Percentiles rank a stretch among this genome's conserved stretches.
Conservation (phyloP, 2,797 vertebrate genomes). For the Tachyglossus aculeatus region DNA sequence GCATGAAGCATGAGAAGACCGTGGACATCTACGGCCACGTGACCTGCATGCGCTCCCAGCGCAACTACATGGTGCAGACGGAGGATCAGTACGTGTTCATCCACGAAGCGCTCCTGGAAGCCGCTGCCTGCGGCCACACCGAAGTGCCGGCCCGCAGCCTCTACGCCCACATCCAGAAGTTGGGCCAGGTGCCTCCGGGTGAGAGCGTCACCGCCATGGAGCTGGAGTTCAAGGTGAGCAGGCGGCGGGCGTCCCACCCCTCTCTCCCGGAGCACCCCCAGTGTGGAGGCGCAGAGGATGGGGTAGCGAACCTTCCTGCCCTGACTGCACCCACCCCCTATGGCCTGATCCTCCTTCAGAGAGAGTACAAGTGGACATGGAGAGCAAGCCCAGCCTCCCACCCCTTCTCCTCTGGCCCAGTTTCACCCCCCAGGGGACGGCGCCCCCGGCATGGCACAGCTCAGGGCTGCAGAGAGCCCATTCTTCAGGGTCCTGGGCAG, state of each 20-base stretch:
- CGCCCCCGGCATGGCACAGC: constrained; percentile 33
- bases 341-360: neutral
- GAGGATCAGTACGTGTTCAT: constrained; percentile 98
- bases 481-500: no score
- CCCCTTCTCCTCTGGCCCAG: neutral
- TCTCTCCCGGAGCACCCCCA: no score
- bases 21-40: constrained; percentile 96
- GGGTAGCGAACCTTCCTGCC: constrained; percentile 10
- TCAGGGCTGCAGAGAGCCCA: no score
- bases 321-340: constrained; percentile 21
- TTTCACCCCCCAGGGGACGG: neutral
- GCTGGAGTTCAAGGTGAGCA: constrained; percentile 92
- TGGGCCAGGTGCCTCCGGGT: constrained; percentile 84
- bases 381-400: no score
- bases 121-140: constrained; percentile 86
- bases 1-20: constrained; percentile 93
- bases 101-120: constrained; percentile 92
- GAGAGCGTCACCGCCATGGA: constrained; percentile 91
- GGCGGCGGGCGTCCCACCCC: neutral
- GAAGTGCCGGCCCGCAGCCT: constrained; percentile 92
- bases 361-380: no score
- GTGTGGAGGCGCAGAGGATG: no score
- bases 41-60: constrained; percentile 94
- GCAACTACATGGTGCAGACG: constrained; percentile 99
- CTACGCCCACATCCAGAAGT: constrained; percentile 93